These are phyloP conservation scores for Limnephilus lunatus DNA, from an alignment of 2,888 invertebrate species.

Conservation along the genomic window DNA sequence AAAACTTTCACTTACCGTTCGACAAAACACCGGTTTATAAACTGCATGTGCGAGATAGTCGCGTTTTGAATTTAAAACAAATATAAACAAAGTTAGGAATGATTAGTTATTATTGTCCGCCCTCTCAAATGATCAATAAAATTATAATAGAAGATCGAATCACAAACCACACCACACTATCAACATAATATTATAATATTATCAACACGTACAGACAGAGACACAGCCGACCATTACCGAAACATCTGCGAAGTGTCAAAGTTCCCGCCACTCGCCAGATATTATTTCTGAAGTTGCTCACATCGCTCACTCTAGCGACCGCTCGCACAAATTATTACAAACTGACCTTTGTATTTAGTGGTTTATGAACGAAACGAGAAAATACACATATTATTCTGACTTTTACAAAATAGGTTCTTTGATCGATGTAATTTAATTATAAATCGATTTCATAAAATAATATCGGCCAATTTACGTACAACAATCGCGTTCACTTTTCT, in stretches of 20 bases:
- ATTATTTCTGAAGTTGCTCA: slow-evolving; percentile 18
- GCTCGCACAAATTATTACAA: neutral
- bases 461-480: neutral
- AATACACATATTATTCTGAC: neutral
- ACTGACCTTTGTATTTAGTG: slow-evolving; percentile 17
- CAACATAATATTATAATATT: neutral
- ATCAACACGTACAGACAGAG: neutral
- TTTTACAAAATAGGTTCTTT: neutral
- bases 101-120: neutral
- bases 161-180: slow-evolving; percentile 7
- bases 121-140: neutral
- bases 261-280: slow-evolving; percentile 46
- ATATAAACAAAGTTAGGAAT: neutral
- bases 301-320: slow-evolving; percentile 25
- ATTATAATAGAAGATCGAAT: neutral
- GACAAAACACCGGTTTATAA: neutral
- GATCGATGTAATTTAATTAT: neutral
- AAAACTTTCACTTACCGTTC: slow-evolving; percentile 39
- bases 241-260: slow-evolving; percentile 27
- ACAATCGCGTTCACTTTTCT: neutral
- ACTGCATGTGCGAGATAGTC: neutral
- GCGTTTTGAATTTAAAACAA: neutral
- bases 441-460: neutral
- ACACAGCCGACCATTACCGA: neutral
- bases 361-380: neutral